Evolutionary conservation across 2,888 invertebrate genomes (phyloP).

Genomic region (Rotaria macrura): DNA sequence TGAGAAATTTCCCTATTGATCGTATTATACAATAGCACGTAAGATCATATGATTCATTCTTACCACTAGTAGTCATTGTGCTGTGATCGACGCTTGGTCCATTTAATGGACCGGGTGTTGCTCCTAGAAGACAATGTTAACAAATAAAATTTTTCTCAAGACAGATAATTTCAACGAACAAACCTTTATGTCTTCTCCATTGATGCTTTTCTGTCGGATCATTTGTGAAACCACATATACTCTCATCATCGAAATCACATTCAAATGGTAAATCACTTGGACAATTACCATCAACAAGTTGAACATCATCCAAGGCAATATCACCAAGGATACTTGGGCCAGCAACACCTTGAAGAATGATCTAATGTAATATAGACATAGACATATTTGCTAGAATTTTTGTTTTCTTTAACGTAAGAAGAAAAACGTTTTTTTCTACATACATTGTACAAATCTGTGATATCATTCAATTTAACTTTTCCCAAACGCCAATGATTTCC

Average conservation of each 20-base stretch:
- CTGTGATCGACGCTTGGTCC: slow-evolving; percentile 43
- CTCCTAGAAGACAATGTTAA: background rate
- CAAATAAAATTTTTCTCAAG: background rate
- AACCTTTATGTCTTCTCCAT: slow-evolving; percentile 27
- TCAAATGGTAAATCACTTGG: background rate
- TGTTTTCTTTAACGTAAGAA: too few relatives aligned
- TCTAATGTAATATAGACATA: background rate
- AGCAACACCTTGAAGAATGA: background rate
- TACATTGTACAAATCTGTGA: background rate
- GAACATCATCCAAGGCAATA: slow-evolving; percentile 33
- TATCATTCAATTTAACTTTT: slow-evolving; percentile 34
- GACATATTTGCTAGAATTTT: background rate
- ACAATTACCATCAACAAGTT: slow-evolving; percentile 29
- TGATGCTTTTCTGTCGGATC: slow-evolving; percentile 13
- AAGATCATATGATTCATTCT: background rate
- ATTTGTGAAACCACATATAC: slow-evolving; percentile 32
- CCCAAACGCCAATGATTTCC: slow-evolving; percentile 41
- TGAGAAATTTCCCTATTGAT: too few relatives aligned
- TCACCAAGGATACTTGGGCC: background rate
- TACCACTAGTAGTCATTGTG: slow-evolving; percentile 38
- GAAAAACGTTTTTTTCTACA: background rate
- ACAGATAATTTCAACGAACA: too few relatives aligned
- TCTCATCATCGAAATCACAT: slow-evolving; percentile 34
- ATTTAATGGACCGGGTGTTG: slow-evolving; percentile 36
- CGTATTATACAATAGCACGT: too few relatives aligned